Base-by-base conservation (phyloP, 1,140 invertebrate genomes). In the Drosophila ohnishii region DNA sequence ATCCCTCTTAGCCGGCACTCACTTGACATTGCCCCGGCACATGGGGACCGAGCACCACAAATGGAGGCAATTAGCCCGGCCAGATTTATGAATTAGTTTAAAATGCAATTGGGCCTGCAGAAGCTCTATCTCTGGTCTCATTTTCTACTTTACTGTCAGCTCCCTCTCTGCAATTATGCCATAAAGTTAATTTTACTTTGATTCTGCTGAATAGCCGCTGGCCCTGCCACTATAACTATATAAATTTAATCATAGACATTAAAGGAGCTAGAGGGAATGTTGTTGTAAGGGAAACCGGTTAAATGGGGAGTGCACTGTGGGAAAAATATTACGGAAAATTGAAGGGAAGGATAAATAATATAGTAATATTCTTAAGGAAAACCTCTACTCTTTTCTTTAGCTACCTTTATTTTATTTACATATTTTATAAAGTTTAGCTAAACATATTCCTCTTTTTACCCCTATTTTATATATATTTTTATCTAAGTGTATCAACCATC, bases 231-330 rank as follows among this genome's bases (percentile, higher is more conserved):
- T 51, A 74, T 57, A 56, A 42, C 48, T 87, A 60, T 71, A 77
- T 82, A 60, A 60, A 60, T 85, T 76, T 86, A 82, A 87, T 87
- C 71, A 79, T 76, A 61, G 60, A 66, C 73, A 66, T 83, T 88
- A 76, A 76, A 67, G 67, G 32, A 50, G 53, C 40, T 53, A 5
- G 10, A 47, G 42, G 58, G 66, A 34, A 76, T 47, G 48, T 40
- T 64, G 22, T 74, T 59, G 56, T 70, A 79, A 87, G 72, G 75
- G 61, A 67, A 87, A 83, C 83, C 71, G 67, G 83, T 87, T 79
- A 19, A 66, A 51, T 47, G 61, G 45, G 60, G 45, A 44, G 13
- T 37, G 30, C 75, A 86, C 66, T 62, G 78, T 40, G 51, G 32
- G 32, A 69, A 56, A 65, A 81, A 1, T 34, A 2, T 7, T 0